Conservation (phyloP, 2,888 invertebrate species). For the Tipula vernalis region DNA sequence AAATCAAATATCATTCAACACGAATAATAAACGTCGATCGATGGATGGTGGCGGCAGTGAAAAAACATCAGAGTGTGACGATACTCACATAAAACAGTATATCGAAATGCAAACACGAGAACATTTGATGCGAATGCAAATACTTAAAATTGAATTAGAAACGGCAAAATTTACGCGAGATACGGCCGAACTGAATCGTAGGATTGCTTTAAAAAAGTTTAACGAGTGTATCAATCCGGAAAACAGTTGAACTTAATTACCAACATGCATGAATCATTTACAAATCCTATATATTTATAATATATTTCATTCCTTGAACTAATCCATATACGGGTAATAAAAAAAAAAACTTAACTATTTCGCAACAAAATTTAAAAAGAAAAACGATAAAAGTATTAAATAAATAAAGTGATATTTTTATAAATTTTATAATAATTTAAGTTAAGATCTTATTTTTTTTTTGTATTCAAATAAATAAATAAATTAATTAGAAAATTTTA, state of each 20-base stretch:
- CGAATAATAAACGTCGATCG: constrained; percentile 24
- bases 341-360: not conserved
- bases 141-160: constrained; percentile 35
- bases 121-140: constrained; percentile 35
- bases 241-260: not conserved
- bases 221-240: constrained; percentile 27
- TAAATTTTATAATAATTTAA: not conserved
- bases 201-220: constrained; percentile 45
- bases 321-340: not conserved
- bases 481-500: not conserved
- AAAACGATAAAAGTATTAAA: not conserved
- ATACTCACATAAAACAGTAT: constrained; percentile 11
- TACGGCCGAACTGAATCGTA: constrained; percentile 48
- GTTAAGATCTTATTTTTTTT: not conserved
- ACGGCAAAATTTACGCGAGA: constrained; percentile 38
- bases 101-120: constrained; percentile 37
- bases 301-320: not conserved
- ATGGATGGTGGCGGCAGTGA: constrained; percentile 24
- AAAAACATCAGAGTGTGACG: constrained; percentile 18
- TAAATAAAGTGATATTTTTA: not conserved
- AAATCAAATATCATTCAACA: constrained; percentile 13
- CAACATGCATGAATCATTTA: not conserved
- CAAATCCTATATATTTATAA: not conserved
- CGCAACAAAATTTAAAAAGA: not conserved
- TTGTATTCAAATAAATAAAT: not conserved